Conservation (phyloP, 2,888 invertebrate species). For the Aphodius sticticus region DNA sequence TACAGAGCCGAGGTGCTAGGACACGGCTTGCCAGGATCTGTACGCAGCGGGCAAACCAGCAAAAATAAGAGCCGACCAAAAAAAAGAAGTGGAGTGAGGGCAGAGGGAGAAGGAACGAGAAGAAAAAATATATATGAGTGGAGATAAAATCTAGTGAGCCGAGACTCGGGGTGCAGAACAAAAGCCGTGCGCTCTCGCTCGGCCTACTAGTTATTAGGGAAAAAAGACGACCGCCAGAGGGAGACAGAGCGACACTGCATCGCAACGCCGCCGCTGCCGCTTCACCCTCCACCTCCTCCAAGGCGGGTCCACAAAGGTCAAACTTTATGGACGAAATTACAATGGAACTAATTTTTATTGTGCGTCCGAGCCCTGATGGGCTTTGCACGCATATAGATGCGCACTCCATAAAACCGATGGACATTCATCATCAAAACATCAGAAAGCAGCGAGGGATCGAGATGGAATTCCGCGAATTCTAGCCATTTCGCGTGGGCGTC, state of each 20-base stretch:
- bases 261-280: not conserved
- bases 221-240: slow-evolving; percentile 25
- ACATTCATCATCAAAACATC: slow-evolving; percentile 39
- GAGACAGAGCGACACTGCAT: not conserved
- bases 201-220: slow-evolving; percentile 59
- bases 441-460: slow-evolving; percentile 41
- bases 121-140: slow-evolving; percentile 58
- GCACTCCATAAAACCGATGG: slow-evolving; percentile 40
- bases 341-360: slow-evolving; percentile 50
- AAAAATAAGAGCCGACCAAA: slow-evolving; percentile 61
- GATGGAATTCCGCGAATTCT: slow-evolving; percentile 18
- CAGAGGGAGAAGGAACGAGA: slow-evolving; percentile 37
- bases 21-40: slow-evolving; percentile 59
- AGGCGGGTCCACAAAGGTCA: slow-evolving; percentile 58
- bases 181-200: slow-evolving; percentile 56
- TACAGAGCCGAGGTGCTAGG: slow-evolving; percentile 57
- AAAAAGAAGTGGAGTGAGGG: slow-evolving; percentile 49
- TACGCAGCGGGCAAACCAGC: slow-evolving; percentile 61
- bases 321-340: slow-evolving; percentile 57
- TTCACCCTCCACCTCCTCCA: slow-evolving; percentile 34
- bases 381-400: slow-evolving; percentile 21
- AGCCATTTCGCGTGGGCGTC: not conserved
- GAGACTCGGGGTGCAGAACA: slow-evolving; percentile 59
- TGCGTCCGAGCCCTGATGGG: slow-evolving; percentile 29
- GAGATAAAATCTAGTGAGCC: slow-evolving; percentile 61